Evolutionary conservation across 2,113 vertebrate species (phyloP).

Genomic region (Cyrtonyx montezumae): DNA sequence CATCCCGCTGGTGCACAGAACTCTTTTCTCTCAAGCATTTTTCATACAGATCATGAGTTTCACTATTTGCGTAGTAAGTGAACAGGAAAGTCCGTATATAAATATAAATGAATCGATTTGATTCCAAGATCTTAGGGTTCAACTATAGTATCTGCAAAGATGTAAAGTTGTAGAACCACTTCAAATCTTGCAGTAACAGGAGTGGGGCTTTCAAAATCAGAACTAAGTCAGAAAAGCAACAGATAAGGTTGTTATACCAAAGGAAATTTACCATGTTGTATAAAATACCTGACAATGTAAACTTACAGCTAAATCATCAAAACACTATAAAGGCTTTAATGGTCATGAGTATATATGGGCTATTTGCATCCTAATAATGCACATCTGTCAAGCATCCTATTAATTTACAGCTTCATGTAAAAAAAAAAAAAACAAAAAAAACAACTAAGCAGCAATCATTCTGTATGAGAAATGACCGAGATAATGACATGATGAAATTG

Average conservation of each 20-base stretch:
- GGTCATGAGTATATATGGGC: neutral
- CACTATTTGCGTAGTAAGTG: neutral
- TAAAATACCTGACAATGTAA: neutral
- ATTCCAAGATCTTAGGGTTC: neutral
- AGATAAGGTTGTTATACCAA: no score
- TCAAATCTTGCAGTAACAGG: neutral
- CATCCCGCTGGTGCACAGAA: neutral
- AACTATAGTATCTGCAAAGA: neutral
- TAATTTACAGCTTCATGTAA: neutral
- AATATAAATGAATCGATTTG: neutral
- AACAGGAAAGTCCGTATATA: neutral
- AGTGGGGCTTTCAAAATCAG: neutral
- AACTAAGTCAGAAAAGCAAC: neutral
- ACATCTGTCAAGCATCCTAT: neutral
- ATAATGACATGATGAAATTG: neutral
- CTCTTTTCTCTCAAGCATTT: neutral
- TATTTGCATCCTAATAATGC: neutral
- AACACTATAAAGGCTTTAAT: neutral
- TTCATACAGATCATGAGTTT: accelerated
- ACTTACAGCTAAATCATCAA: neutral
- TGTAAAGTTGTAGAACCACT: neutral
- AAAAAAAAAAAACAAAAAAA: neutral
- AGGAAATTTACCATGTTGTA: accelerated
- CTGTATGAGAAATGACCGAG: neutral
- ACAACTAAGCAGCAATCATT: neutral